Evolutionary conservation across 2,888 invertebrate species (phyloP), one percentile per base, ranked within the genome.

Genomic region (Fragum whitleyi): DNA sequence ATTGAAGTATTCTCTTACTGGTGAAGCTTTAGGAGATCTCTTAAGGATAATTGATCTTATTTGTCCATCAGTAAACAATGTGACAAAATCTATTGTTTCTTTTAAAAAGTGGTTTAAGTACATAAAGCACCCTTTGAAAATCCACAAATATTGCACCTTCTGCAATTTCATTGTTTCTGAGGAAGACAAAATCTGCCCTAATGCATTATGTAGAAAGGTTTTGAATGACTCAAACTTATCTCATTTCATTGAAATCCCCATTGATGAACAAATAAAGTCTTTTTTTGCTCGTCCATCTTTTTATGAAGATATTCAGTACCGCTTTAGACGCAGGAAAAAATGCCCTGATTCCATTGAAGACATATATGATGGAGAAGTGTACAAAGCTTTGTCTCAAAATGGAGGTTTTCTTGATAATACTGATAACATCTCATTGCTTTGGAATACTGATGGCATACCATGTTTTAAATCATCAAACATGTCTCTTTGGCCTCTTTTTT

Each of bases 401-500:
- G 61, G 61, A 16, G 61, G 61, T 26, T 61, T 61, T 61, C 61
- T 61, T 61, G 61, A 61, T 7, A 61, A 61, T 61, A 14, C 61
- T 28, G n/a, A 61, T 61, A 61, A 61, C 29, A n/a, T 61, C n/a
- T n/a, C n/a, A n/a, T n/a, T n/a, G n/a, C n/a, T n/a, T n/a, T n/a
- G n/a, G n/a, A n/a, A n/a, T n/a, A n/a, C n/a, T 61, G 61, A 61
- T 61, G 61, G 61, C 29, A 29, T 61, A 61, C 61, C 61, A 26
- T 61, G 61, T 21, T 61, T 61, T 61, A 61, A 61, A 29, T 61
- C 61, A n/a, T 61, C 61, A 61, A 61, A 61, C 29, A 61, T 61
- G 61, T 61, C 61, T 65, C 39, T 65, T n/a, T 65, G 65, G 65
- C 65, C 65, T 26, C 65, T 65, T 65, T 65, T 74, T 29, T 76